Base-by-base conservation (phyloP, 1,140 invertebrate species). In the Diplogasteroides magnus region DNA sequence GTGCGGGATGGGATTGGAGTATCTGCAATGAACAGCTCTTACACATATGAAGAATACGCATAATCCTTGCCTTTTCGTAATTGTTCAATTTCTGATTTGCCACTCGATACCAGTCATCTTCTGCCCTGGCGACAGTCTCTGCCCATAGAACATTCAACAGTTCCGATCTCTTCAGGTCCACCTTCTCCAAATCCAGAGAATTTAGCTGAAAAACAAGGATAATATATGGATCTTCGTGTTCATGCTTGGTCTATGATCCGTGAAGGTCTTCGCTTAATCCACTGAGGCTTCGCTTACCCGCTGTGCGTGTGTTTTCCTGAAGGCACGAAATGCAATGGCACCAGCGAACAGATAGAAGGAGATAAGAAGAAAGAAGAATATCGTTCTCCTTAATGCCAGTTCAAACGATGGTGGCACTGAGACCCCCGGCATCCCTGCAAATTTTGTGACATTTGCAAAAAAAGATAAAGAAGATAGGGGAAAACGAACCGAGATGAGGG, bases 71-170 rank as follows among this genome's bases (percentile, higher is more conserved):
- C 60, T 73, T 73, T 32, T 73, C 71, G 31, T 73, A 73, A 14
- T 71, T 26, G 0, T 73, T 67, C 71, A 73, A 27, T 32, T 73
- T 73, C 29, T 73, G 67, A 66, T 73, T 72, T 26, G 71, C 71
- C 31, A 73, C 31, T 37, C 63, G 61, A 25, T 68, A 62, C 71
- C 71, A 73, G 27, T 73, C 71, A 65, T 69, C 55, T 48, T 73
- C 71, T n/a, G 71, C 60, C 15, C 69, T 73, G 15, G 71, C 69
- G 15, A 73, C 69, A 19, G 71, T 73, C 29, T 73, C 71, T 0
- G 71, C 71, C 71, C 71, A 73, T 19, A 73, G 29, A 15, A 73
- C 71, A 69, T 73, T 73, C 23, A 73, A 37, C n/a, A 73, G 55
- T 27, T 71, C 69, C 62, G 60, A 25, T 37, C 69, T 31, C 58